These are phyloP conservation scores for Pyrrhia umbra DNA, from an alignment of 2,888 invertebrate genomes.

Conservation along the genomic window DNA sequence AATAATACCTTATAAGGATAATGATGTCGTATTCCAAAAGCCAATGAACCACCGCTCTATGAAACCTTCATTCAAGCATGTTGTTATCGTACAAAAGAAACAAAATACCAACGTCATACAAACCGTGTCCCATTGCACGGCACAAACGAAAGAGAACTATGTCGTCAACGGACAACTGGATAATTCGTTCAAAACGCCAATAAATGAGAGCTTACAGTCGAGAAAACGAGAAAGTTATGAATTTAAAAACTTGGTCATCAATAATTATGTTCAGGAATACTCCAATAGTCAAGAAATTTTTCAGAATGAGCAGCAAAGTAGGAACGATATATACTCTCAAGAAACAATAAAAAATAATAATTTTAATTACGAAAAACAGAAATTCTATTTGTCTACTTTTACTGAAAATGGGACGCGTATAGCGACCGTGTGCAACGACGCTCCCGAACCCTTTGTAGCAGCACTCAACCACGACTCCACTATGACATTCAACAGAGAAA, in stretches of 20 bases:
- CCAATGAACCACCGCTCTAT: slow-evolving; percentile 64
- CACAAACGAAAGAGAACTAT: slow-evolving; percentile 57
- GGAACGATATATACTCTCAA: slow-evolving; percentile 59
- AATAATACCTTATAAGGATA: slow-evolving; percentile 62
- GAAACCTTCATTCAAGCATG: slow-evolving; percentile 75
- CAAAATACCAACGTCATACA: slow-evolving; percentile 58
- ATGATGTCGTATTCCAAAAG: slow-evolving; percentile 69
- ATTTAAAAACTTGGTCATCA: slow-evolving; percentile 77
- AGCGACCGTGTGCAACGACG: slow-evolving; percentile 42
- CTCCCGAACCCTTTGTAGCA: slow-evolving; percentile 50
- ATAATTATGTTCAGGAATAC: slow-evolving; percentile 70
- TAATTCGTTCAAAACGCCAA: slow-evolving; percentile 60
- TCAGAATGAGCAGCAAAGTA: slow-evolving; percentile 59
- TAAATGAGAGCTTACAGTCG: slow-evolving; percentile 43
- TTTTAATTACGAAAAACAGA: slow-evolving; percentile 71
- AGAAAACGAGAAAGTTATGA: slow-evolving; percentile 74
- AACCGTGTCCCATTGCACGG: slow-evolving; percentile 38
- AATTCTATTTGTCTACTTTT: slow-evolving; percentile 67
- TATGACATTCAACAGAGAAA: slow-evolving; percentile 49
- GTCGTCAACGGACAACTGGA: slow-evolving; percentile 63
- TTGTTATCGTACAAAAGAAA: slow-evolving; percentile 75
- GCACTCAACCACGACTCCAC: slow-evolving; percentile 31
- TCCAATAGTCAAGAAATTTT: slow-evolving; percentile 63
- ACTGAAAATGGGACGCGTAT: slow-evolving; percentile 63
- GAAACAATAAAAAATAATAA: slow-evolving; percentile 65